Conservation (phyloP, 2,797 vertebrate species). For the Rhynchotus rufescens region DNA sequence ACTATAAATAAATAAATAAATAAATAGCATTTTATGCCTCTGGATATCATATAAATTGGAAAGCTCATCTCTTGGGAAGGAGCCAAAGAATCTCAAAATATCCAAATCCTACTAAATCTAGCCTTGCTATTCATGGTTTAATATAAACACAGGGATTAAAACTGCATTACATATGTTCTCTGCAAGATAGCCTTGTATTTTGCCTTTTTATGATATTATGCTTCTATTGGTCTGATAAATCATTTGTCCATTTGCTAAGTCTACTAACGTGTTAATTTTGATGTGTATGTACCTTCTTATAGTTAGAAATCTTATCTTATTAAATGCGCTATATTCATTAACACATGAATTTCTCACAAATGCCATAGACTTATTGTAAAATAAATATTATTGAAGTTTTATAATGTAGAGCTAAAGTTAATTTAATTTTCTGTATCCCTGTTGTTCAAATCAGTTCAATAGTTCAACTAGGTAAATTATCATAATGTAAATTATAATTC, state of each 20-base stretch:
- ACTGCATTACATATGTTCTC: background rate
- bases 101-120: background rate
- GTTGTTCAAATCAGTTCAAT: background rate
- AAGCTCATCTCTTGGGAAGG: background rate
- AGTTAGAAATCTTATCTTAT: background rate
- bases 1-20: background rate
- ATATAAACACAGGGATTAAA: background rate
- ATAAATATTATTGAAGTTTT: background rate
- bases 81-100: background rate
- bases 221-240: background rate
- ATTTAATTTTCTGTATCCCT: background rate
- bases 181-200: background rate
- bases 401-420: background rate
- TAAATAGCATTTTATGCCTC: background rate
- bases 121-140: background rate
- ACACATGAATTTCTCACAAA: background rate
- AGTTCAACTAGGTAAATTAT: background rate
- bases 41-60: fast-evolving
- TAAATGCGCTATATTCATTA: background rate
- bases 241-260: background rate
- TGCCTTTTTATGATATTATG: no score
- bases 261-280: background rate
- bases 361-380: background rate
- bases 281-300: background rate
- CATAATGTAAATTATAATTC: background rate